These are phyloP conservation scores for Anas platyrhynchos DNA, from an alignment of 2,113 vertebrate species.

Conservation along the genomic window DNA sequence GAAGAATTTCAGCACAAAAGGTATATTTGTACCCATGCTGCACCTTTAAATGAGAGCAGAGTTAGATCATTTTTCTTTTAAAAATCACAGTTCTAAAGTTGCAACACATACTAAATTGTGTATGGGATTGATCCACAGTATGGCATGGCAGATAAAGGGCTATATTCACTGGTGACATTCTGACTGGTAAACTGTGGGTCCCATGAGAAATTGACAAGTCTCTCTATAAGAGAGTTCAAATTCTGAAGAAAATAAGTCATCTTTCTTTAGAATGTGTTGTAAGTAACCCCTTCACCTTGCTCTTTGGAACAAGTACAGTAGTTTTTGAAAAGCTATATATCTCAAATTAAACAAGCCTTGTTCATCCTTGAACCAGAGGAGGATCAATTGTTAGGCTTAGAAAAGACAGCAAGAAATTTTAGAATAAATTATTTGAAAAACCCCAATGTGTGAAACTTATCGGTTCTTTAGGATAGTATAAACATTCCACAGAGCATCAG, in stretches of 20 bases:
- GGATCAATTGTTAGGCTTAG: neutral
- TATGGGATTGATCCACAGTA: neutral
- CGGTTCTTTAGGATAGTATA: neutral
- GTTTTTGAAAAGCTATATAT: neutral
- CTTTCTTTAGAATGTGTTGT: neutral
- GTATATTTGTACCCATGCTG: fast-evolving
- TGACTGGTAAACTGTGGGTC: neutral
- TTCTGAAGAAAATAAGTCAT: neutral
- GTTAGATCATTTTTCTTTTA: neutral
- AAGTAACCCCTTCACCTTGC: neutral
- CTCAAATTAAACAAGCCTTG: neutral
- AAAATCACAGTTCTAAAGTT: neutral
- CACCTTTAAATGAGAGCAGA: neutral
- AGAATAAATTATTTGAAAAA: neutral
- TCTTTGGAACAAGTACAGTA: neutral
- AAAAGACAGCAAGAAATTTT: neutral
- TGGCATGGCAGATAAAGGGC: neutral
- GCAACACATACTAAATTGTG: neutral
- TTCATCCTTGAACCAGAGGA: neutral
- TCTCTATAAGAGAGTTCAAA: neutral
- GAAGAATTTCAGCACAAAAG: neutral
- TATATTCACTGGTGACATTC: neutral
- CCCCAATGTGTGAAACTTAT: neutral
- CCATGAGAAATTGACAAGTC: neutral
- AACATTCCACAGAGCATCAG: neutral